Evolutionary conservation across 1,140 invertebrate species (phyloP).

Genomic region (Drosophila nebulosa): DNA sequence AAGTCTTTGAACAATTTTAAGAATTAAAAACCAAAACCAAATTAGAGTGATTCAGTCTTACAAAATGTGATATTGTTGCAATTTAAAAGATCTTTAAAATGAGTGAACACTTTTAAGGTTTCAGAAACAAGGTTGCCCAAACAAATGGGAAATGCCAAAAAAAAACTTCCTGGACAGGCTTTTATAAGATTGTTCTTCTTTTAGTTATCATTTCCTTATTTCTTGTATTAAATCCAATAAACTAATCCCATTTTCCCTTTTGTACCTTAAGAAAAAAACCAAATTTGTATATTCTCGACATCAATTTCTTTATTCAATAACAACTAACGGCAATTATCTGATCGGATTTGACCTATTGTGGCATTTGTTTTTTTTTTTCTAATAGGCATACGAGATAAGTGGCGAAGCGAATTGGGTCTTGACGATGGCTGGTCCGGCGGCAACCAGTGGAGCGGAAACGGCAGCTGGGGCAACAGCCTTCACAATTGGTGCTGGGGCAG

Average conservation of each 20-base stretch:
- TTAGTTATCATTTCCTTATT: no score
- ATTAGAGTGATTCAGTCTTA: no score
- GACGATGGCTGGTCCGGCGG: slow-evolving; percentile 60
- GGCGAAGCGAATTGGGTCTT: slow-evolving; percentile 75
- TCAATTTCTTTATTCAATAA: slow-evolving; percentile 77
- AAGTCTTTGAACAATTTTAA: no score
- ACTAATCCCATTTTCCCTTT: neutral
- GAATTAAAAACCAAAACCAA: no score
- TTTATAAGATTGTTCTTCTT: no score
- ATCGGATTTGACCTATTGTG: slow-evolving; percentile 48
- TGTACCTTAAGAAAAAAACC: neutral
- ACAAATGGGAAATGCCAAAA: no score
- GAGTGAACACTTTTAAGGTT: no score
- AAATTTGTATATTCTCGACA: slow-evolving; percentile 34
- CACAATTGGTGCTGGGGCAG: slow-evolving; percentile 37
- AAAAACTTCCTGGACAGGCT: no score
- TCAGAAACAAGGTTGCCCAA: no score
- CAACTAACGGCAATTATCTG: slow-evolving; percentile 77
- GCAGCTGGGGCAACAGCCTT: slow-evolving; percentile 34
- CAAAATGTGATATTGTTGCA: no score
- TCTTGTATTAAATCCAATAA: no score
- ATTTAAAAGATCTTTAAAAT: no score
- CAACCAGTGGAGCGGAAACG: slow-evolving; percentile 30
- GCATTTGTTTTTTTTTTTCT: neutral
- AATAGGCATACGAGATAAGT: slow-evolving; percentile 72